Evolutionary conservation across 1,140 invertebrate genomes (phyloP).

Genomic region (Theocolax elegans): DNA sequence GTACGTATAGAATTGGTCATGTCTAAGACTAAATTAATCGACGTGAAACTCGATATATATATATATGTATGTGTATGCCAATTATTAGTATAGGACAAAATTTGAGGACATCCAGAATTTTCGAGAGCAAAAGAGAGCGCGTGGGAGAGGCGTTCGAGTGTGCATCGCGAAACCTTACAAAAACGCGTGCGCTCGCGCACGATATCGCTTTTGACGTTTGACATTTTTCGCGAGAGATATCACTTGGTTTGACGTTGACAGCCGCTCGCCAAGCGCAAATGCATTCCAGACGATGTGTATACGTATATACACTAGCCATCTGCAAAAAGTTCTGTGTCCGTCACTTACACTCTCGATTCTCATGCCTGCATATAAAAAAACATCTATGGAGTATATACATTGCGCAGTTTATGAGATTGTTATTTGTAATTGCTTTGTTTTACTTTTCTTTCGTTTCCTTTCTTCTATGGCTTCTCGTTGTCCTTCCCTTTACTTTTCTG

Average conservation of each 20-base stretch:
- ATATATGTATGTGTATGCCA: no score
- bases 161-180: not conserved
- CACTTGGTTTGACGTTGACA: conserved; percentile 19
- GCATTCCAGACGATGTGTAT: not conserved
- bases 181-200: not conserved
- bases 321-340: conserved; percentile 15
- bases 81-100: no score
- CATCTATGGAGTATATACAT: no score
- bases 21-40: no score
- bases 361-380: conserved; percentile 1
- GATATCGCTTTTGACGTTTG: conserved; percentile 21
- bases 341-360: conserved; percentile 40
- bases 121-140: no score
- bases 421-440: conserved; percentile 1
- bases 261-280: no score
- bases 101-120: no score
- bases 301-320: not conserved
- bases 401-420: conserved; percentile 31
- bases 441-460: conserved; percentile 9
- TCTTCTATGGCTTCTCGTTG: not conserved
- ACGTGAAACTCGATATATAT: no score
- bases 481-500: not conserved
- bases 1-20: no score
- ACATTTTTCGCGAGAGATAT: conserved; percentile 17
- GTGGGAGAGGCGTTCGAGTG: not conserved